phyloP scores from a whole-genome alignment of 2,888 invertebrate species.

The Eueremaeus valkanovi region DNA sequence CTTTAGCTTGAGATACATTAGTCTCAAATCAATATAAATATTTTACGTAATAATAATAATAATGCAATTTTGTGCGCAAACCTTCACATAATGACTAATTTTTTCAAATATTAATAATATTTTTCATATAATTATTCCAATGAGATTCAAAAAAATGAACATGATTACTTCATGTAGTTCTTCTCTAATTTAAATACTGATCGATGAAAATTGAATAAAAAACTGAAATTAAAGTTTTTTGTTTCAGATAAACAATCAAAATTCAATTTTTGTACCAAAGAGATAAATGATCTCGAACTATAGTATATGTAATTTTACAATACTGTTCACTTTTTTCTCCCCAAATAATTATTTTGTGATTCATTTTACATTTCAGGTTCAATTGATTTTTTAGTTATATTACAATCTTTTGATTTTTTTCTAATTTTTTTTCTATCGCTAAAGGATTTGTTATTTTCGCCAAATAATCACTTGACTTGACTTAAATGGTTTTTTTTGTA shows the following conservation, averaged over 20 bases:
- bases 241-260: no score
- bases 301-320: no score
- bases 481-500: slow-evolving; percentile 18
- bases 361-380: not conserved
- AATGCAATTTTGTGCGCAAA: no score
- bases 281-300: slow-evolving; percentile 22
- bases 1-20: not conserved
- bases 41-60: not conserved
- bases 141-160: no score
- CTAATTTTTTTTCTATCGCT: not conserved
- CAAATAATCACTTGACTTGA: not conserved
- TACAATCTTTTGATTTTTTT: not conserved
- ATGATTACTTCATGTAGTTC: no score
- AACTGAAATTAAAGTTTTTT: no score
- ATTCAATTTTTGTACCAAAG: slow-evolving; percentile 15
- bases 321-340: no score
- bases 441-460: not conserved
- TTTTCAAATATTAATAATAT: no score
- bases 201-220: not conserved
- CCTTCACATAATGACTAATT: no score
- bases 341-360: not conserved
- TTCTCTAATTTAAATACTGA: no score
- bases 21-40: not conserved
- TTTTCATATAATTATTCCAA: no score
- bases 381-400: not conserved